phyloP scores from a whole-genome alignment of 2,113 vertebrate genomes.

The Porphyrio hochstetteri region DNA sequence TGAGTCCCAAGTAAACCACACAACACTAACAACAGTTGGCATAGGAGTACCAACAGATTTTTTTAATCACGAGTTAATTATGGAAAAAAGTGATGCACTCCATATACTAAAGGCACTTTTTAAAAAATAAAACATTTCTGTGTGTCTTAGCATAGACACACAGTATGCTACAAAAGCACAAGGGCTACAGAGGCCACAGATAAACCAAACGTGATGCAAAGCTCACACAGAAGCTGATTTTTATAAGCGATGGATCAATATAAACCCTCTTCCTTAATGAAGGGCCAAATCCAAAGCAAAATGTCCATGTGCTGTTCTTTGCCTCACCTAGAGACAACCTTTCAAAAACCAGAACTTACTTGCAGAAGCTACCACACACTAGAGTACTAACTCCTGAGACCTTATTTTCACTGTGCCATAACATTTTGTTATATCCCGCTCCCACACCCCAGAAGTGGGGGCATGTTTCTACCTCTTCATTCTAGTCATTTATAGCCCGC shows the following conservation, averaged over 20 bases:
- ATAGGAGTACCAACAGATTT: background rate
- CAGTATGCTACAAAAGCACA: background rate
- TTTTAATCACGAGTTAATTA: too few relatives aligned
- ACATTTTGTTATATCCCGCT: background rate
- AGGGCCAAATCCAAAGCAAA: background rate
- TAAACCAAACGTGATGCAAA: background rate
- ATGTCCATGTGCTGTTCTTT: background rate
- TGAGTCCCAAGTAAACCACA: background rate
- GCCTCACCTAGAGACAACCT: background rate
- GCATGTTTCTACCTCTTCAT: background rate
- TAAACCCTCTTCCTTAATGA: background rate
- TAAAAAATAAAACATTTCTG: background rate
- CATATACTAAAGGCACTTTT: background rate
- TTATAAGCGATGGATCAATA: background rate
- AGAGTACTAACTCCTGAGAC: background rate
- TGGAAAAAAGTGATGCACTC: too few relatives aligned
- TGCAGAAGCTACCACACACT: background rate
- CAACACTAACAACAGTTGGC: background rate
- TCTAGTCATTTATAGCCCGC: background rate
- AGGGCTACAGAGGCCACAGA: background rate
- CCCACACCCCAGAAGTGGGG: fast-evolving
- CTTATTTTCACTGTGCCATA: background rate
- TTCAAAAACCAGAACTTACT: background rate
- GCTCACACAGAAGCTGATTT: background rate
- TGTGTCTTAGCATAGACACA: background rate